Percentiles rank a stretch among this genome's conserved stretches.
Conservation (phyloP, 2,113 vertebrate genomes). For the Cryptomyrus ogoouensis region DNA sequence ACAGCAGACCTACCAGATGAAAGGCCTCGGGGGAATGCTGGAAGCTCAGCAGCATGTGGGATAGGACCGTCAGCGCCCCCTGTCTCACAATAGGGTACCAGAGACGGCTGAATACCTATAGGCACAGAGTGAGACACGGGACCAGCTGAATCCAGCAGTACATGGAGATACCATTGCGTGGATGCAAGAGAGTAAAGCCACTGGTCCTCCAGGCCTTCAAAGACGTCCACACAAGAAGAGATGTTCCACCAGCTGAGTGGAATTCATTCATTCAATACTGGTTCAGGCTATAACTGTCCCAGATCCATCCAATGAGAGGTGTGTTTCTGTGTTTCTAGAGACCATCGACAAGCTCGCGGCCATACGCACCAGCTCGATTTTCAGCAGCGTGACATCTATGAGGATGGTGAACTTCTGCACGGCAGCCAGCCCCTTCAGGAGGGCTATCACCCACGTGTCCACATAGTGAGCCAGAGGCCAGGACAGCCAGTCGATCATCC, state of each 20-base stretch:
- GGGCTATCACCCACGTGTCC: conserved; percentile 91
- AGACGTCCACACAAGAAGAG: neutral
- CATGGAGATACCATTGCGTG: neutral
- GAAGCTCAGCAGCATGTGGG: conserved; percentile 97
- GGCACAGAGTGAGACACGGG: conserved; percentile 19
- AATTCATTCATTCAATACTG: neutral
- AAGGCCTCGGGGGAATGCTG: conserved; percentile 98
- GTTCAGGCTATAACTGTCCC: neutral
- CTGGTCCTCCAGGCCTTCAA: neutral
- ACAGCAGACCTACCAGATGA: conserved; percentile 80
- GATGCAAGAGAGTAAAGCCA: neutral
- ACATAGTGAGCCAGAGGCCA: conserved; percentile 95
- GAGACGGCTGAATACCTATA: conserved; percentile 88
- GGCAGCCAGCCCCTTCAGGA: conserved; percentile 89
- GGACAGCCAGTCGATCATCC: conserved; percentile 98
- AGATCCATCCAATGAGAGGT: neutral
- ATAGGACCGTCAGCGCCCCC: conserved; percentile 88
- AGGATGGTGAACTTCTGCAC: conserved; percentile 99
- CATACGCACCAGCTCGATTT: conserved; percentile 86
- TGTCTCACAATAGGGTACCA: conserved; percentile 95
- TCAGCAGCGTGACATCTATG: conserved; percentile 93
- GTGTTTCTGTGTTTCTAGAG: neutral
- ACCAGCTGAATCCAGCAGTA: neutral
- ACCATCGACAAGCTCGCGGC: neutral
- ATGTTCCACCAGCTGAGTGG: neutral